phyloP scores from a whole-genome alignment of 1,140 invertebrate species.

The Cydia splendana region DNA sequence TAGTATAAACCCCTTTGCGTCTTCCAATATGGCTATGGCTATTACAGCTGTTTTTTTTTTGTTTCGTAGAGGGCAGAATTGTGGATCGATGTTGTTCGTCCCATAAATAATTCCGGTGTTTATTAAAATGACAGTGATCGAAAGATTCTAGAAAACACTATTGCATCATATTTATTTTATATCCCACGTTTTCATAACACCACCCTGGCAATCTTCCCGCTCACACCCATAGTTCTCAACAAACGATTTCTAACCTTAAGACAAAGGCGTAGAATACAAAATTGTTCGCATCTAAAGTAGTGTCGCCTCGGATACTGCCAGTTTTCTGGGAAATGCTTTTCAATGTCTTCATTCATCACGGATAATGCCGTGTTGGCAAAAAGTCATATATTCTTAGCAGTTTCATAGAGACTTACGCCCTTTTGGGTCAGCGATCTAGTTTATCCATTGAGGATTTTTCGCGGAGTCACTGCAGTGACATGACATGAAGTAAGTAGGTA shows the following conservation, averaged over 20 bases:
- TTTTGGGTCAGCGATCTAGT: neutral
- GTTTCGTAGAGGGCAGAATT: too few relatives aligned
- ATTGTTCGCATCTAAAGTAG: neutral
- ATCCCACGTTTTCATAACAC: conserved; percentile 21
- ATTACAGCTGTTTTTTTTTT: too few relatives aligned
- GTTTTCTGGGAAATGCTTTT: conserved; percentile 26
- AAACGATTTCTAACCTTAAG: conserved; percentile 4
- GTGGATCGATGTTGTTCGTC: neutral
- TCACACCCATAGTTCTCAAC: too few relatives aligned
- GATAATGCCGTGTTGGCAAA: neutral
- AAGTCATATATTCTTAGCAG: neutral
- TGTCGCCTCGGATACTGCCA: conserved; percentile 8
- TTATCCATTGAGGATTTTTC: conserved; percentile 3
- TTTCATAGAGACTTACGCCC: neutral
- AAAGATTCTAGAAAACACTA: conserved; percentile 23
- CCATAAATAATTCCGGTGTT: conserved; percentile 8
- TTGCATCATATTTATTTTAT: conserved; percentile 33
- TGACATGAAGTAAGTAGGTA: neutral
- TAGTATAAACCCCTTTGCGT: too few relatives aligned
- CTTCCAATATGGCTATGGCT: too few relatives aligned
- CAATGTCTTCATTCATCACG: conserved; percentile 31
- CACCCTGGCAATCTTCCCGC: conserved; percentile 22
- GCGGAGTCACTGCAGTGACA: neutral
- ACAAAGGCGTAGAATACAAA: neutral
- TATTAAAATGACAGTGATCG: neutral